phyloP scores from a whole-genome alignment of 1,140 invertebrate species.

The Coelopa frigida region DNA sequence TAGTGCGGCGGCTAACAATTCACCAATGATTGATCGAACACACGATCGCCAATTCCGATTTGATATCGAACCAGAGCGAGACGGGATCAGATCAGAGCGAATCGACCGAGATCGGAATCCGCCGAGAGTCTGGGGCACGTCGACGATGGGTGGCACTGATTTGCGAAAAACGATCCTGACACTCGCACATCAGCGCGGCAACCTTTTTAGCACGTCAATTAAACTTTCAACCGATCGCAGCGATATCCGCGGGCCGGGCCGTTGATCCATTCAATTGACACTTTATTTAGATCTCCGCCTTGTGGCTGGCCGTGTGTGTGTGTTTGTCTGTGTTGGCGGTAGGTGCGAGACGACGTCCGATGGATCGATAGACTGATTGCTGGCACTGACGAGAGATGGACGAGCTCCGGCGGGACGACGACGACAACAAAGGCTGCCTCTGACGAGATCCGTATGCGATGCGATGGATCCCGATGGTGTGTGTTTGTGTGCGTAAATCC shows the following conservation, averaged over 20 bases:
- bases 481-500: background rate
- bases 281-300: slow-evolving; percentile 5
- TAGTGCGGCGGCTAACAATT: too few species aligned
- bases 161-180: slow-evolving; percentile 14
- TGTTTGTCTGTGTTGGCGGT: background rate
- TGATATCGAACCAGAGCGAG: too few species aligned
- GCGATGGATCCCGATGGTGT: background rate
- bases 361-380: background rate
- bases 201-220: slow-evolving; percentile 17
- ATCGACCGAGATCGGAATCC: too few species aligned
- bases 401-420: too few species aligned
- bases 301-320: too few species aligned
- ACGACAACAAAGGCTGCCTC: too few species aligned
- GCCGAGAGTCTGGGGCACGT: too few species aligned
- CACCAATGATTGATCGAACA: too few species aligned
- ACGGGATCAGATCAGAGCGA: too few species aligned
- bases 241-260: slow-evolving; percentile 4
- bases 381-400: too few species aligned
- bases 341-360: background rate
- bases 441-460: background rate
- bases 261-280: slow-evolving; percentile 10
- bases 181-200: slow-evolving; percentile 14
- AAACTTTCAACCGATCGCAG: slow-evolving; percentile 17
- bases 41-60: background rate
- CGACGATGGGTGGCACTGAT: slow-evolving; percentile 5